Percentiles rank a stretch among this genome's conserved stretches.
phyloP scores from a whole-genome alignment of 2,888 invertebrate genomes.

The Carabus problematicus region DNA sequence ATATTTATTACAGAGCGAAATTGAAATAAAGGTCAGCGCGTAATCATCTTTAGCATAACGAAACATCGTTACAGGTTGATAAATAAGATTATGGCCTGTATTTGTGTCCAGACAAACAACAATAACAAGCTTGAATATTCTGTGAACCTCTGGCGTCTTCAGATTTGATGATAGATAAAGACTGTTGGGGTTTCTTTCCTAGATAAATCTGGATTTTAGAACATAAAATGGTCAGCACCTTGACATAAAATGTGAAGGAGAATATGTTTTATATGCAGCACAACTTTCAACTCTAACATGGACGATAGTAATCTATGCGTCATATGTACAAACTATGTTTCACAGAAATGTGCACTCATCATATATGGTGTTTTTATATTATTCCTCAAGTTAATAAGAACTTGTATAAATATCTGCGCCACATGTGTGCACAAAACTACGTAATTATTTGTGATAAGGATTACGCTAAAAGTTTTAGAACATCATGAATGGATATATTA shows the following conservation, averaged over 20 bases:
- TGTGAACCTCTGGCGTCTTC: background rate
- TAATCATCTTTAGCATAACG: background rate
- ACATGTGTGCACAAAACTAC: too few relatives aligned
- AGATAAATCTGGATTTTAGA: background rate
- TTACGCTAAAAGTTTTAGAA: too few relatives aligned
- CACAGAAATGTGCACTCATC: too few relatives aligned
- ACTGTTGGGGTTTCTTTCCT: background rate
- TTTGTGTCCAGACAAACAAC: background rate
- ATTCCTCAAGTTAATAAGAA: too few relatives aligned
- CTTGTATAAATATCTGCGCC: too few relatives aligned
- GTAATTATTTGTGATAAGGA: too few relatives aligned
- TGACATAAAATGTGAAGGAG: constrained; percentile 29
- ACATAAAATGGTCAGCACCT: constrained; percentile 17
- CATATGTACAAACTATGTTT: too few relatives aligned
- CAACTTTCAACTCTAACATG: too few relatives aligned
- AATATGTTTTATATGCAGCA: background rate
- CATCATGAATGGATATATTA: too few relatives aligned
- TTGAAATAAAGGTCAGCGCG: constrained; percentile 3
- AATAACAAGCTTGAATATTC: background rate
- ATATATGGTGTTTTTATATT: too few relatives aligned
- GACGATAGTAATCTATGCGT: too few relatives aligned
- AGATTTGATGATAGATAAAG: background rate
- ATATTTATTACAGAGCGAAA: constrained; percentile 26
- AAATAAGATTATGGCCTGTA: background rate
- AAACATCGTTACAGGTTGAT: background rate